phyloP scores from a whole-genome alignment of 2,113 vertebrate genomes.

The Thunnus maccoyii region DNA sequence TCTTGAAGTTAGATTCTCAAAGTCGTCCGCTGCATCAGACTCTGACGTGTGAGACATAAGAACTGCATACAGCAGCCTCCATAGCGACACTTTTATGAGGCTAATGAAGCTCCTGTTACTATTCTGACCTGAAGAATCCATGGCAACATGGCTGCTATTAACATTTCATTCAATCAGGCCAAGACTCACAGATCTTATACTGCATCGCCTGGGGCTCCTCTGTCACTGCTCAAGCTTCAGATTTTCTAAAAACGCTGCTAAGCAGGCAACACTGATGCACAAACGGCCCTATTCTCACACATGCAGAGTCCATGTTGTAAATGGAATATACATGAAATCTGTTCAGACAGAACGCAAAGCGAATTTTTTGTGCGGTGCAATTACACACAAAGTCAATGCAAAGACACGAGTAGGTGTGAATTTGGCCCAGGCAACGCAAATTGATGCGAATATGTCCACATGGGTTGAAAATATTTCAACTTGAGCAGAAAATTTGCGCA shows the following conservation, averaged over 20 bases:
- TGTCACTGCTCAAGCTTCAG: conserved; percentile 1
- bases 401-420: too few species aligned
- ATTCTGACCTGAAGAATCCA: conserved; percentile 45
- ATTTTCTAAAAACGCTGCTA: not conserved
- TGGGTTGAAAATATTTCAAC: too few species aligned
- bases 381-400: too few species aligned
- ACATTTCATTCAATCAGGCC: conserved; percentile 34
- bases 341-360: too few species aligned
- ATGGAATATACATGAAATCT: not conserved
- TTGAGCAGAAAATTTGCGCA: too few species aligned
- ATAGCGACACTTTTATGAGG: conserved; percentile 25
- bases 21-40: conserved; percentile 1
- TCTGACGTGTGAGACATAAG: conserved; percentile 1
- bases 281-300: not conserved
- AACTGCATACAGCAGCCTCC: conserved; percentile 17
- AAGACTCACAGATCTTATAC: conserved; percentile 6
- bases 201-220: not conserved
- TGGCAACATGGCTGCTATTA: conserved; percentile 45
- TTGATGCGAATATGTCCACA: too few species aligned
- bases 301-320: not conserved
- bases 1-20: conserved; percentile 15
- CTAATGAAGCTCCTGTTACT: conserved; percentile 16
- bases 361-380: too few species aligned
- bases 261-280: too few species aligned
- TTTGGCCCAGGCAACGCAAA: too few species aligned